These are phyloP conservation scores for Drosophila lini DNA, from an alignment of 1,140 invertebrate species.

Conservation along the genomic window DNA sequence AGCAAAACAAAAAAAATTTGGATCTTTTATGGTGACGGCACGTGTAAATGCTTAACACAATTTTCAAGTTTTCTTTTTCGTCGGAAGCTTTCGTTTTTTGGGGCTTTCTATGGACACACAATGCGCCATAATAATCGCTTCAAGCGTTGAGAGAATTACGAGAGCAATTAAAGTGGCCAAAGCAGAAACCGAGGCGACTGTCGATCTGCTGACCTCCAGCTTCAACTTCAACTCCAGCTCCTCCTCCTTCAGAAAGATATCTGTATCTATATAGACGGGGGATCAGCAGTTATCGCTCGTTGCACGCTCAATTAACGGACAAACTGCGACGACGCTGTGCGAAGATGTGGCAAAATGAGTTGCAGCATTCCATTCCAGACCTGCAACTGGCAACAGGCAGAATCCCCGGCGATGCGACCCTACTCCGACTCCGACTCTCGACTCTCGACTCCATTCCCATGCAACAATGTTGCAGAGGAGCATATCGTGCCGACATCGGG, in stretches of 20 bases:
- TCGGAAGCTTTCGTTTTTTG: constrained; percentile 55
- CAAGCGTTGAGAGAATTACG: constrained; percentile 65
- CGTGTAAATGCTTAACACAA: constrained; percentile 82
- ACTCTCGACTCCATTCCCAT: constrained; percentile 58
- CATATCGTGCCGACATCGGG: constrained; percentile 62
- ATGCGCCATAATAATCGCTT: constrained; percentile 67
- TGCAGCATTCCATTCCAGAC: constrained; percentile 33
- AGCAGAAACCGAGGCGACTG: constrained; percentile 21
- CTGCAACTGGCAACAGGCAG: constrained; percentile 7
- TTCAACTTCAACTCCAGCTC: neutral
- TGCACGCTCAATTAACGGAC: constrained; percentile 62
- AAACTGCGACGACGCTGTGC: constrained; percentile 22
- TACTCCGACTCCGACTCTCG: too few relatives aligned
- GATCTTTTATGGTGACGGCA: constrained; percentile 60
- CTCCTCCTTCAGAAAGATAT: constrained; percentile 2
- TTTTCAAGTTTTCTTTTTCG: constrained; percentile 55
- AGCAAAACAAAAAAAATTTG: neutral
- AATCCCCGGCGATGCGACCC: constrained; percentile 14
- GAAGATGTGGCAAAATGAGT: constrained; percentile 39
- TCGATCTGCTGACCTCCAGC: constrained; percentile 10
- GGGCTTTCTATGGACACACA: constrained; percentile 71
- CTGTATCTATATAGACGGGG: constrained; percentile 3
- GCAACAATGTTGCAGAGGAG: constrained; percentile 72
- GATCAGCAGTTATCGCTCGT: constrained; percentile 26
- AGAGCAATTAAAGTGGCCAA: constrained; percentile 68